Evolutionary conservation across 92 coral and sea anemone genomes (phyloP).

Genomic region (Actinernus sp.): DNA sequence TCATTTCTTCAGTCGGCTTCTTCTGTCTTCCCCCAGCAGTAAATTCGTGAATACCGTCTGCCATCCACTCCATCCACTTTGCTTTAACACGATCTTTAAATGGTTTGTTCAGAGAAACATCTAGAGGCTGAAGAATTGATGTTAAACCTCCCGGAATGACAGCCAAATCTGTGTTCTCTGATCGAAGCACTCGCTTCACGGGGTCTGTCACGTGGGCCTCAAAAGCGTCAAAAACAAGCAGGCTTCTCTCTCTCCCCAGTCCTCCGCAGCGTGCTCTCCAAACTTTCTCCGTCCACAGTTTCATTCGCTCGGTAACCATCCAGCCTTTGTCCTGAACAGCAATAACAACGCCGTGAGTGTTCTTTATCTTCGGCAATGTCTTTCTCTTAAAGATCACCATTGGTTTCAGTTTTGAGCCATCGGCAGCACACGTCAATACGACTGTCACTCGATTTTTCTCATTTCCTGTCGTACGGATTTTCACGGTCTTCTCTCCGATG

Average conservation of each 20-base stretch:
- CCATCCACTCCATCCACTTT: conserved; percentile 43
- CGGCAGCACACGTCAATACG: no score
- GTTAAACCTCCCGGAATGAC: conserved; percentile 36
- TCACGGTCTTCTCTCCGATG: no score
- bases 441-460: no score
- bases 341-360: no score
- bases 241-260: conserved; percentile 17
- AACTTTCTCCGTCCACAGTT: no score
- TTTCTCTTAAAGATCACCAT: no score
- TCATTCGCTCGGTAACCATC: no score
- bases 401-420: no score
- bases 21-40: conserved; percentile 30
- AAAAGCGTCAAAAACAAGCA: conserved; percentile 51
- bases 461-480: no score
- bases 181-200: conserved; percentile 20
- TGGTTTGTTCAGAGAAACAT: conserved; percentile 25
- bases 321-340: no score
- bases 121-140: conserved; percentile 32
- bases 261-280: no score
- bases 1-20: conserved; percentile 24
- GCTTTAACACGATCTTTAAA: conserved; percentile 31
- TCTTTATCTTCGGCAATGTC: no score
- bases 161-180: conserved; percentile 29
- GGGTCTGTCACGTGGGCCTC: conserved; percentile 42
- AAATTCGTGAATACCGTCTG: conserved; percentile 15